Conservation (phyloP, 2,888 invertebrate genomes). For the Dynastes maya region DNA sequence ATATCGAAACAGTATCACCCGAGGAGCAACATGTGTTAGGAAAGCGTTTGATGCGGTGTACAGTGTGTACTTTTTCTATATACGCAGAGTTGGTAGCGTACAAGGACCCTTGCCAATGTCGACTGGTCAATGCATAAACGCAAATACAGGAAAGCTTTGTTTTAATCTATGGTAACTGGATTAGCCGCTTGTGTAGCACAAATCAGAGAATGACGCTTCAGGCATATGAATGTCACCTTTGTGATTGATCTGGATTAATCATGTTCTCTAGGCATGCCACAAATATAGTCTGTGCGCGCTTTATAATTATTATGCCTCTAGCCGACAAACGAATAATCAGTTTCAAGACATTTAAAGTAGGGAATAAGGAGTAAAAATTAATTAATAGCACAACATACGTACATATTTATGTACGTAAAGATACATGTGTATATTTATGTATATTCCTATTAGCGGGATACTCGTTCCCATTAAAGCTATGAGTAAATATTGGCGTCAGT, state of each 20-base stretch:
- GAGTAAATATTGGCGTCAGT: too few relatives aligned
- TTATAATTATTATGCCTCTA: slow-evolving; percentile 7
- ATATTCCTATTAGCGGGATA: too few relatives aligned
- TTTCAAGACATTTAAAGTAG: slow-evolving; percentile 4
- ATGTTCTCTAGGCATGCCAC: slow-evolving; percentile 26
- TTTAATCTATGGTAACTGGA: slow-evolving; percentile 40
- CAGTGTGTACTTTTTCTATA: background rate
- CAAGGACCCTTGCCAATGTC: slow-evolving; percentile 37
- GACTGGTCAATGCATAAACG: slow-evolving; percentile 20
- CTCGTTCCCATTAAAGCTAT: too few relatives aligned
- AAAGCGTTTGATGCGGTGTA: background rate
- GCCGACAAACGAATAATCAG: background rate
- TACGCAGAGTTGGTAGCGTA: slow-evolving; percentile 15
- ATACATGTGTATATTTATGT: too few relatives aligned
- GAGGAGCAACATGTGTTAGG: background rate
- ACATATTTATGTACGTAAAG: too few relatives aligned
- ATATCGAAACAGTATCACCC: background rate
- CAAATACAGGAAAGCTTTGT: slow-evolving; percentile 25
- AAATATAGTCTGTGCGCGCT: slow-evolving; percentile 19
- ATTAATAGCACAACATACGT: background rate
- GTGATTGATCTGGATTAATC: slow-evolving; percentile 43
- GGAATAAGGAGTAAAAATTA: background rate
- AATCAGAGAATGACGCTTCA: slow-evolving; percentile 34
- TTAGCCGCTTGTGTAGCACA: slow-evolving; percentile 41
- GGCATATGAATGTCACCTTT: slow-evolving; percentile 43